Evolutionary conservation across 2,797 vertebrate species (phyloP), one percentile per base, ranked within the genome.

Genomic region (Euthynnus affinis): DNA sequence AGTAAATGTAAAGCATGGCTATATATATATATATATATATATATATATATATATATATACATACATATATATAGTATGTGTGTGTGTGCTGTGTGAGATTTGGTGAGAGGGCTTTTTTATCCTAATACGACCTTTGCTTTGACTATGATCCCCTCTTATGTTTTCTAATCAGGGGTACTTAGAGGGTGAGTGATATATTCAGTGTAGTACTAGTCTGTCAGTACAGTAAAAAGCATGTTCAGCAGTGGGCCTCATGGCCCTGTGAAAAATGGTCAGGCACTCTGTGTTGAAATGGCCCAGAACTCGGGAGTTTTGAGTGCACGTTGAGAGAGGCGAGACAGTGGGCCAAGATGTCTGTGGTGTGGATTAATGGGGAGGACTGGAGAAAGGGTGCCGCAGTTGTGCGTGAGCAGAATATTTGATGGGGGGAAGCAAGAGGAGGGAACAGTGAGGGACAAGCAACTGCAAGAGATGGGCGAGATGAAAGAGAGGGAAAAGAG

Each of bases 321-420:
- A 86, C 73, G 80, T 92, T 72, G 89, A 91, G 91, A 92, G 89
- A 87, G 91, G 90, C 92, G 83, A 91, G 87, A 95, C 95, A 87
- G 89, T 94, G 95, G 96, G 93, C 91, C 95, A 93, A 95, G 94
- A 94, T 93, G 82, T 96, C 91, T 95, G 95, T 95, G 96, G 95
- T 94, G 95, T 94, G 94, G 96, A 96, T 97, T 95, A 96, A 96
- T 96, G 96, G 95, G 92, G 94, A 93, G 95, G 95, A 95, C 95
- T 95, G 97, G 95, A 96, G 95, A 94, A 94, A 78, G 78, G 90
- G 89, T 96, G 96, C 96, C 93, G 96, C 96, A 97, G 96, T 96
- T 95, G 93, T 92, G 95, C 96, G 96, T 97, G 96, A 95, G 96
- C 94, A 86, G 97, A 97, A 98, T 98, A 90, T 95, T 85, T 95